A percentile compares a stretch with the other conserved stretches of the same genome.
These are phyloP conservation scores for Nibea albiflora DNA, from an alignment of 2,113 vertebrate species.

Conservation along the genomic window DNA sequence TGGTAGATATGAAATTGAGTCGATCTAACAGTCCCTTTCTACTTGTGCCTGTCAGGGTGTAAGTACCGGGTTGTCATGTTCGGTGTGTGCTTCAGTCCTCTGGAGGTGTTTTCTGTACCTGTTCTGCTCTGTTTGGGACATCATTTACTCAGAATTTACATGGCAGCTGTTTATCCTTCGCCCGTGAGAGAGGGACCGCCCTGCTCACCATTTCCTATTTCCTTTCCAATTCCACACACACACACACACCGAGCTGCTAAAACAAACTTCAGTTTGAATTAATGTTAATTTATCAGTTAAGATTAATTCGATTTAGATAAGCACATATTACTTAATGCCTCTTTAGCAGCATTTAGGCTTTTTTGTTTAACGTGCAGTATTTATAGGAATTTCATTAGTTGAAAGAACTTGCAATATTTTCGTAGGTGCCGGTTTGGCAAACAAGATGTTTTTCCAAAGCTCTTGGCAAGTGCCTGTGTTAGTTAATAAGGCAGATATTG, in stretches of 20 bases:
- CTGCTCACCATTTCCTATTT: slow-evolving; percentile 70
- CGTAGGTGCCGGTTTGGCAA: slow-evolving; percentile 61
- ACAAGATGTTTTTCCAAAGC: slow-evolving; percentile 53
- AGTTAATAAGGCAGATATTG: slow-evolving; percentile 57
- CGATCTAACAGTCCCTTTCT: background rate
- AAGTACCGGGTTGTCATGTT: slow-evolving; percentile 6
- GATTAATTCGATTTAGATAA: slow-evolving; percentile 36
- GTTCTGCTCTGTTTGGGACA: slow-evolving; percentile 65
- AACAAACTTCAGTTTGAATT: slow-evolving; percentile 51
- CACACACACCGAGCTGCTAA: slow-evolving; percentile 30
- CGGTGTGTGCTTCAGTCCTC: slow-evolving; percentile 7
- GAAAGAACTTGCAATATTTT: slow-evolving; percentile 47
- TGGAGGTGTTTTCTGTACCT: slow-evolving; percentile 58
- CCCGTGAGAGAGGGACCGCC: slow-evolving; percentile 54
- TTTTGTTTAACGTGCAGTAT: slow-evolving; percentile 31
- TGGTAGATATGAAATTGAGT: slow-evolving; percentile 30
- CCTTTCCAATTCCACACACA: slow-evolving; percentile 47
- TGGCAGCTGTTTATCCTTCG: slow-evolving; percentile 62
- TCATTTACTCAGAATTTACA: slow-evolving; percentile 60
- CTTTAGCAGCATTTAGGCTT: slow-evolving; percentile 19
- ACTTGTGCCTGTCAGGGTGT: background rate
- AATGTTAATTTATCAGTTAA: slow-evolving; percentile 36
- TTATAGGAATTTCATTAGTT: slow-evolving; percentile 38
- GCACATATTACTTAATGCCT: slow-evolving; percentile 19
- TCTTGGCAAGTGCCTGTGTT: slow-evolving; percentile 33